phyloP scores from a whole-genome alignment of 92 coral and sea anemone genomes.

The Isaurus tuberculatus region DNA sequence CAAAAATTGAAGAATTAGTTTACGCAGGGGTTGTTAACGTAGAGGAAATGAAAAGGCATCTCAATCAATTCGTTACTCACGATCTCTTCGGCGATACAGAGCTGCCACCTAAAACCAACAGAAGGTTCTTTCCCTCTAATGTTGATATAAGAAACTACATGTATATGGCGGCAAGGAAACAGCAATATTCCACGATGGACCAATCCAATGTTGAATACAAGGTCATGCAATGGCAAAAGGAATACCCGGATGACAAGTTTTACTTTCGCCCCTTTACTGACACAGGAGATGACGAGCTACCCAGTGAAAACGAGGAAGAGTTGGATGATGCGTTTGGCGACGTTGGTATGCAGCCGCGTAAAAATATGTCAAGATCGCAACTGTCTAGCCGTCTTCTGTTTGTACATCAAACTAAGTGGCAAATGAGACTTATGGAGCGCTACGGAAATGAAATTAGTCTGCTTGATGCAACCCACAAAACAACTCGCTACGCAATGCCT shows the following conservation, averaged over 20 bases:
- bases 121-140: conserved; percentile 42
- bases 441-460: conserved; percentile 62
- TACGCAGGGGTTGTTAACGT: conserved; percentile 54
- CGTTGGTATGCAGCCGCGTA: background rate
- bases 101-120: conserved; percentile 40
- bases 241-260: conserved; percentile 54
- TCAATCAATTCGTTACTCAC: conserved; percentile 37
- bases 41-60: conserved; percentile 64
- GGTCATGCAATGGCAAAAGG: conserved; percentile 48
- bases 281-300: background rate
- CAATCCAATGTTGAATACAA: conserved; percentile 42
- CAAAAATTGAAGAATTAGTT: conserved; percentile 60
- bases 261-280: conserved; percentile 43
- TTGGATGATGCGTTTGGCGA: background rate
- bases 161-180: conserved; percentile 43
- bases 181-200: conserved; percentile 51
- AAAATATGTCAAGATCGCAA: background rate
- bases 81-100: conserved; percentile 42
- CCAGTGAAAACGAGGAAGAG: background rate
- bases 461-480: conserved; percentile 64
- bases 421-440: conserved; percentile 36
- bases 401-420: conserved; percentile 64
- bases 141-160: conserved; percentile 53
- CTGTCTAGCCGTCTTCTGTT: conserved; percentile 49
- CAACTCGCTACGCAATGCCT: conserved; percentile 44